phyloP scores from a whole-genome alignment of 2,113 vertebrate genomes.

The Pholis gunnellus region DNA sequence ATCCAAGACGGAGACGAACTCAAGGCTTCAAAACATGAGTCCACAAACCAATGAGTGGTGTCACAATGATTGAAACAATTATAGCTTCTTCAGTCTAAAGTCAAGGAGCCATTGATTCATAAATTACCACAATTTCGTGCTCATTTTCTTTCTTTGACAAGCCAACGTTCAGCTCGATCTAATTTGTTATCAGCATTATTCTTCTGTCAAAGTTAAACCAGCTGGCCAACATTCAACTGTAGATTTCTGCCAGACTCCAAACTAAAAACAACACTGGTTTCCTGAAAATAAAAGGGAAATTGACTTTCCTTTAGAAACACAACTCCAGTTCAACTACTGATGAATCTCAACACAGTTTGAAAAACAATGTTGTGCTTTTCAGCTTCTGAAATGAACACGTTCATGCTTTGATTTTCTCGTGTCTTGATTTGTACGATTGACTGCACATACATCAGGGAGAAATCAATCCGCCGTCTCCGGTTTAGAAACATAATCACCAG shows the following conservation, averaged over 20 bases:
- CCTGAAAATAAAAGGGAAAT: slow-evolving; percentile 19
- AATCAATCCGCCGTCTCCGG: neutral
- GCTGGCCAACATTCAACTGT: neutral
- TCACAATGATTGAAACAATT: neutral
- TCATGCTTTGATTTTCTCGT: neutral
- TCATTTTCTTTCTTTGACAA: neutral
- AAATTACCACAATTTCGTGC: neutral
- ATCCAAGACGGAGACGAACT: too few species aligned
- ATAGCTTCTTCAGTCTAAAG: neutral
- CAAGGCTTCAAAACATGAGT: too few species aligned
- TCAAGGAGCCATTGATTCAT: neutral
- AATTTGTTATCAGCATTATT: neutral
- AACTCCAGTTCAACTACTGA: neutral
- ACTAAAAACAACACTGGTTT: slow-evolving; percentile 2
- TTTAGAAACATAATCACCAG: neutral
- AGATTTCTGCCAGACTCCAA: neutral
- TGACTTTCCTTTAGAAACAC: slow-evolving; percentile 14
- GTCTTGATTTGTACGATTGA: neutral
- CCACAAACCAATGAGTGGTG: too few species aligned
- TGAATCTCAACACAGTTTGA: neutral
- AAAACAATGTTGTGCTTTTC: neutral
- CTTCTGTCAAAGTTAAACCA: neutral
- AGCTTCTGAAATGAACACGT: neutral
- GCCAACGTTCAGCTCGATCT: neutral
- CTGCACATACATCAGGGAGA: neutral